These are phyloP conservation scores for Lophotriccus pileatus DNA, from an alignment of 2,797 vertebrate genomes.

Conservation along the genomic window DNA sequence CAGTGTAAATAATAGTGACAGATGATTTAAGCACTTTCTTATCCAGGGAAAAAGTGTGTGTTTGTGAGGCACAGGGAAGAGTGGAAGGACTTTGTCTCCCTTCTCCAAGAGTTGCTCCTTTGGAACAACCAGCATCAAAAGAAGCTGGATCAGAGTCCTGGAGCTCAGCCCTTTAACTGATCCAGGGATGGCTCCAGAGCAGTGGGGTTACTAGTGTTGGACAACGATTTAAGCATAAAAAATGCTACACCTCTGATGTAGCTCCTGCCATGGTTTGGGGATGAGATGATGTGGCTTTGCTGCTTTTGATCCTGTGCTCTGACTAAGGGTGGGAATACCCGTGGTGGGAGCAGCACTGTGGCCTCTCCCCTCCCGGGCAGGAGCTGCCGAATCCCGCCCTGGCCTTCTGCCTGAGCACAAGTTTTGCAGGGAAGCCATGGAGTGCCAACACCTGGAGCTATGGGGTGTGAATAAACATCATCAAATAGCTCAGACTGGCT, in stretches of 20 bases:
- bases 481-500: not conserved
- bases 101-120: not conserved
- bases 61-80: not conserved
- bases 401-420: not conserved
- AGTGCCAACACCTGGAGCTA: not conserved
- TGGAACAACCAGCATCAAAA: not conserved
- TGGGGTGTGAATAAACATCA: not conserved
- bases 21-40: not conserved
- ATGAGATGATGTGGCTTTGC: fast-evolving
- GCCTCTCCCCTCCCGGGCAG: not conserved
- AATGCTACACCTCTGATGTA: fast-evolving
- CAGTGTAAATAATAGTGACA: not conserved
- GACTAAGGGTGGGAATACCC: fast-evolving
- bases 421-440: not conserved
- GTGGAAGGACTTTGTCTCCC: not conserved
- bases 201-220: not conserved
- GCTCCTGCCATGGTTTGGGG: not conserved
- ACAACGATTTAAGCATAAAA: not conserved
- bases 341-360: not conserved
- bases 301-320: not conserved
- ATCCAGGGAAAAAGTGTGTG: not conserved
- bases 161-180: not conserved
- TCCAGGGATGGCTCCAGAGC: not conserved
- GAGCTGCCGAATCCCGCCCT: not conserved
- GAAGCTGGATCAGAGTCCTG: not conserved